Evolutionary conservation across 64 coral and sea anemone species (phyloP), one percentile per base, ranked within the genome.

Genomic region (Stichodactyla helianthus): DNA sequence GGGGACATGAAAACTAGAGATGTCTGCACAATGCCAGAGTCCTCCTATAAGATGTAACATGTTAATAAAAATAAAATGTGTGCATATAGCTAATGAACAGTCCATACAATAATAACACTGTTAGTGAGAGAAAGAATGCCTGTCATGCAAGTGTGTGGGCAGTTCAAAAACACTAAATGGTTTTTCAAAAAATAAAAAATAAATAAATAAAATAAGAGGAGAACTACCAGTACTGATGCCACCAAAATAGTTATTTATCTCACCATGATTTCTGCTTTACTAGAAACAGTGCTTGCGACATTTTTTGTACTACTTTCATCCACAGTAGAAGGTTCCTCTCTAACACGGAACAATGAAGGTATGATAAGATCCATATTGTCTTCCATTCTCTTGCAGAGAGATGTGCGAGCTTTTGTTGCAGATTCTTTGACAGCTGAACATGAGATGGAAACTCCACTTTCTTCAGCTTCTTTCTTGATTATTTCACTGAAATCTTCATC

Each of bases 401-500:
- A 94, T 14, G 89, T 92, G 1, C 89, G 87, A 51, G 93, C 90
- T 84, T 89, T 98, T 25, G 35, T 78, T 18, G 65, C 79, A 2
- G 89, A 82, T 74, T 94, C 87, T 27, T 79, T 76, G 17, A 56
- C 80, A 16, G 71, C 84, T 15, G 79, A 87, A 83, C 77, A 92
- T 4, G 93, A 88, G 13, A 98, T 71, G 7, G 92, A 71, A 17
- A 94, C 20, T 9, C 92, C 95, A 87, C 92, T 92, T 92, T 98
- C 95, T 87, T 94, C 95, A 52, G 93, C 89, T 65, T 98, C 95
- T 25, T 84, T 86, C 79, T 94, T 94, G 22, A 98, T 98, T 53
- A 98, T 98, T 85, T 98, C 95, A 77, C 88, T 94, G 80, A 98
- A 94, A 20, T 98, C 95, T 65, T 93, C 92, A 86, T 98, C 95